Evolutionary conservation across 2,888 invertebrate genomes (phyloP).

Genomic region (Cactoblastis cactorum): DNA sequence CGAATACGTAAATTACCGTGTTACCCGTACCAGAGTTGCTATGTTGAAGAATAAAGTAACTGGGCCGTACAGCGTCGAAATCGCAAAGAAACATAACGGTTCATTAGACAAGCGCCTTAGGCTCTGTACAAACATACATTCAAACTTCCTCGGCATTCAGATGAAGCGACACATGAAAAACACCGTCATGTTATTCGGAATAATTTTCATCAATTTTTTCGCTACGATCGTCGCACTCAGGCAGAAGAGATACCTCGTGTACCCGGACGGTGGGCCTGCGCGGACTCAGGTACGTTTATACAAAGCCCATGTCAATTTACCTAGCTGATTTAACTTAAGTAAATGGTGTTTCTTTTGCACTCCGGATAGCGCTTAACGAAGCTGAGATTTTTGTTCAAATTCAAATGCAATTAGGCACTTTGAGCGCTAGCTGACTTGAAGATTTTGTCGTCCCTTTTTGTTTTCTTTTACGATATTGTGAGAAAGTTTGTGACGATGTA

Average conservation of each 20-base stretch:
- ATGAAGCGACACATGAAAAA: conserved; percentile 38
- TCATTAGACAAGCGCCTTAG: conserved; percentile 63
- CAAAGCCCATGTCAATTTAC: conserved; percentile 49
- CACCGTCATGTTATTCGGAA: conserved; percentile 44
- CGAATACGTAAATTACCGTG: neutral
- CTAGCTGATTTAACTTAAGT: conserved; percentile 59
- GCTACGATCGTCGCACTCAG: conserved; percentile 44
- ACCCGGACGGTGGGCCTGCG: conserved; percentile 78
- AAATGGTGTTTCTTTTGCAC: conserved; percentile 71
- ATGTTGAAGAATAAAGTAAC: conserved; percentile 30
- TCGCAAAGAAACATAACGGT: conserved; percentile 75
- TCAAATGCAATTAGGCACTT: conserved; percentile 69
- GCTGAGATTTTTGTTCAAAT: conserved; percentile 66
- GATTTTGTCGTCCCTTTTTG: conserved; percentile 32
- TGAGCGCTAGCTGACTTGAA: conserved; percentile 47
- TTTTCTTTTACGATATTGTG: no score
- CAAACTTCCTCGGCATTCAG: conserved; percentile 60
- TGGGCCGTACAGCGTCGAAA: conserved; percentile 50
- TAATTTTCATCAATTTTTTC: conserved; percentile 60
- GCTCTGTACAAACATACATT: conserved; percentile 65
- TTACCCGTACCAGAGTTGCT: conserved; percentile 11
- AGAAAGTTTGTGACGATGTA: no score
- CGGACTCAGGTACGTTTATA: conserved; percentile 76
- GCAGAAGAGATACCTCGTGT: conserved; percentile 77
- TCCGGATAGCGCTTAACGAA: conserved; percentile 68